A percentile compares a stretch with the other conserved stretches of the same genome.
phyloP scores from a whole-genome alignment of 2,888 invertebrate species.

The Ectemnius cavifrons region DNA sequence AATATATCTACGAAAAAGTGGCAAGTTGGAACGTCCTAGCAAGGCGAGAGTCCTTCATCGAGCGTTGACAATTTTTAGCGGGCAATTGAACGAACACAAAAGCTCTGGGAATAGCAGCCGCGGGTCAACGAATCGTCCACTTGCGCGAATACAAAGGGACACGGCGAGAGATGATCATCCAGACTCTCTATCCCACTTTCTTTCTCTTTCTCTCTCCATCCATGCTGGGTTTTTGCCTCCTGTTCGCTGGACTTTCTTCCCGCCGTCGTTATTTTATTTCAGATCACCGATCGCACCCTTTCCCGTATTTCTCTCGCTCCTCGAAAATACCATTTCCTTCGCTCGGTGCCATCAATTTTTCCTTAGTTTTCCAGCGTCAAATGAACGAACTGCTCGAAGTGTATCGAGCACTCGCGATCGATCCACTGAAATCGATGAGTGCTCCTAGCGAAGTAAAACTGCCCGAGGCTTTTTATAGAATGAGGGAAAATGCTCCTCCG shows the following conservation, averaged over 20 bases:
- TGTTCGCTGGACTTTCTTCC: background rate
- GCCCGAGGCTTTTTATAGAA: no score
- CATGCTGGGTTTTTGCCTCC: background rate
- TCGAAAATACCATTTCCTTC: background rate
- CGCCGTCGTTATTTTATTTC: background rate
- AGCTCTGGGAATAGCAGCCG: constrained; percentile 40
- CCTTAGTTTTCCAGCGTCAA: background rate
- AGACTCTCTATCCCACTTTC: background rate
- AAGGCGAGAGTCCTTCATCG: constrained; percentile 10
- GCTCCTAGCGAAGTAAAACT: no score
- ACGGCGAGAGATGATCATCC: constrained; percentile 8
- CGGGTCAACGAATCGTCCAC: constrained; percentile 51
- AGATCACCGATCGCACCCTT: background rate
- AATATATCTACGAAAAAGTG: constrained; percentile 10
- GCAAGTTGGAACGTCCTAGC: no score
- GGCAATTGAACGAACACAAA: constrained; percentile 46
- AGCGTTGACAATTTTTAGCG: constrained; percentile 42
- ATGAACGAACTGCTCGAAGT: background rate
- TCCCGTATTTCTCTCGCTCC: background rate
- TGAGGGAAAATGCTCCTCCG: no score
- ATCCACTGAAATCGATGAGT: background rate
- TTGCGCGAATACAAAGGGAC: constrained; percentile 44
- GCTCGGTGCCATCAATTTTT: background rate
- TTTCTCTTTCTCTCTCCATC: background rate
- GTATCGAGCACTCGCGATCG: background rate